Conservation (phyloP, 2,888 invertebrate genomes). For the Saturnia pavonia region DNA sequence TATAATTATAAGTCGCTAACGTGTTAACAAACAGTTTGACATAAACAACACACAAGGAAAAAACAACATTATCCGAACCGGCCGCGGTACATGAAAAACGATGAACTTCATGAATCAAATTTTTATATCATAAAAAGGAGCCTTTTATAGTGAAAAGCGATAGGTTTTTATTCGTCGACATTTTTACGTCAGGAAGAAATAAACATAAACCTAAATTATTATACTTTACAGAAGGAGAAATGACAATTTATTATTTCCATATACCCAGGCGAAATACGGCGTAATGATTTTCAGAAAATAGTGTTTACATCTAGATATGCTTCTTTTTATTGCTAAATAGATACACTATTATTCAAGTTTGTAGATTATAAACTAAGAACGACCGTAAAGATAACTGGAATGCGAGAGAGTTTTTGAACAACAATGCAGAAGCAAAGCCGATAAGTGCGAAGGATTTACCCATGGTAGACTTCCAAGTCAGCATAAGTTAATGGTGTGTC, state of each 20-base stretch:
- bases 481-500: too few species aligned
- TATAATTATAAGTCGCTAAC: conserved; percentile 5
- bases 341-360: too few species aligned
- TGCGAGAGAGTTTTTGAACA: neutral
- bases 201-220: too few species aligned
- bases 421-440: neutral
- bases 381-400: neutral
- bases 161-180: too few species aligned
- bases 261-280: neutral
- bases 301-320: neutral
- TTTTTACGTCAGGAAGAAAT: too few species aligned
- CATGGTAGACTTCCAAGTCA: too few species aligned
- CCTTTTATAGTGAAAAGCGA: too few species aligned
- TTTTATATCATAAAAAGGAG: too few species aligned
- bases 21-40: neutral
- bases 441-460: neutral
- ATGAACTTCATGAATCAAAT: too few species aligned
- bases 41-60: conserved; percentile 5
- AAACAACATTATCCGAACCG: neutral
- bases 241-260: too few species aligned
- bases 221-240: too few species aligned
- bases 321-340: too few species aligned
- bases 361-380: neutral
- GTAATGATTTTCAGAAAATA: neutral
- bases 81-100: neutral